phyloP scores from a whole-genome alignment of 2,888 invertebrate species.

The Cephus rjabovi region DNA sequence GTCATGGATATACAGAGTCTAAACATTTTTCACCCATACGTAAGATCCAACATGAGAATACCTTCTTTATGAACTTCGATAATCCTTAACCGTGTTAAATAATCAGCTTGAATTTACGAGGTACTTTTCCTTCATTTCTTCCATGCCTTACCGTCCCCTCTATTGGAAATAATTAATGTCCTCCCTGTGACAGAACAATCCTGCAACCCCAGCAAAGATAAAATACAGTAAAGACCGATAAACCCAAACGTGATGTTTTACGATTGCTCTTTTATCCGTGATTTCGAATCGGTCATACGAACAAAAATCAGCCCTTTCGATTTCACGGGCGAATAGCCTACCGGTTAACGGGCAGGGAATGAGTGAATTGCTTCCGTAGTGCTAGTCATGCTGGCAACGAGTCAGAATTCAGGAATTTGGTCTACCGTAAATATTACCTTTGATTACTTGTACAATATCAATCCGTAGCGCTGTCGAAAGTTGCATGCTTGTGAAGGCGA shows the following conservation, averaged over 20 bases:
- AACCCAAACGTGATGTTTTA: not conserved
- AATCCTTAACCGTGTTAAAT: not conserved
- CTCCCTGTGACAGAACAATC: not conserved
- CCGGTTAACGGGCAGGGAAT: not conserved
- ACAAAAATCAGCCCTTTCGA: slow-evolving; percentile 2
- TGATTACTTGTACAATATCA: not conserved
- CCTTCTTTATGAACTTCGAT: not conserved
- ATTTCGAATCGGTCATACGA: not conserved
- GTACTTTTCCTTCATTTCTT: not conserved
- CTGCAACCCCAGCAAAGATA: not conserved
- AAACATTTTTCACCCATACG: too few species aligned
- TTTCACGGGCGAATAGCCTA: not conserved
- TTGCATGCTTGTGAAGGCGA: not conserved
- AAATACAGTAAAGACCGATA: not conserved
- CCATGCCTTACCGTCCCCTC: not conserved
- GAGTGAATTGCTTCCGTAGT: not conserved
- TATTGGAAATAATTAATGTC: not conserved
- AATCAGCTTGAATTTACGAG: not conserved
- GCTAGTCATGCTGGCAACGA: not conserved
- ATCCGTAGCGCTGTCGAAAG: not conserved
- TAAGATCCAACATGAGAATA: not conserved
- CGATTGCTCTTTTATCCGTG: not conserved
- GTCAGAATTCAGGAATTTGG: not conserved
- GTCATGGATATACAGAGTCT: too few species aligned
- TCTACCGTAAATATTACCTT: not conserved